Evolutionary conservation across 2,797 vertebrate genomes (phyloP), one percentile per base, ranked within the genome.

Genomic region (Odontamblyopus lacepedii): DNA sequence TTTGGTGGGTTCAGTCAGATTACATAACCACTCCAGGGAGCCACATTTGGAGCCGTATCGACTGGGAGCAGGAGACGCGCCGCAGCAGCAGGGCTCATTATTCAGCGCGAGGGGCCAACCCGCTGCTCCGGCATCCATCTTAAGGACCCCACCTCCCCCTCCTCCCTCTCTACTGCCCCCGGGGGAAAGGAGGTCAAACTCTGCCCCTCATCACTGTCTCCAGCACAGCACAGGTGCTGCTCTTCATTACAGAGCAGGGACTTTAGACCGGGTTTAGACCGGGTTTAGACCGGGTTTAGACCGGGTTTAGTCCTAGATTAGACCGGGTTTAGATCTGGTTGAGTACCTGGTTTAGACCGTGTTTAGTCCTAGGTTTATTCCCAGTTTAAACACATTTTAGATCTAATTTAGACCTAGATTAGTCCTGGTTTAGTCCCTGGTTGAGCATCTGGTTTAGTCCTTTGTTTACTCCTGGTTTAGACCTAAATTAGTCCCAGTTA

Each of bases 1-100:
- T 90, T 86, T 81, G 8, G 80, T 78, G 80, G 85, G 85, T 77
- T 84, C 78, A 87, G 79, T 70, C 82, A 63, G 81, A 51, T 90
- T 91, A 86, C 88, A 83, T 91, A 90, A 91, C 69, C 19, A 75
- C 86, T 87, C 85, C 19, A 78, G 85, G 81, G 0, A 30, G 71
- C 80, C 81, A 23, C 77, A 71, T 69, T 73, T 70, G 78, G 75
- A 79, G 51, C 70, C 73, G 53, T 73, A 74, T 74, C 50, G 69
- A 75, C 56, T 60, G 23, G 13, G 29, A 51, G 62, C 53, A 2
- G 55, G 32, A 56, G 74, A 74, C 76, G 56, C 71, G 77, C 76
- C 63, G 61, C 41, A 4, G 16, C 77, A 12, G 70, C 72, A 23
- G 23, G 77, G 70, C 79, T 83, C 80, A 86, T 87, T 85, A 86